Conservation (phyloP, 1,140 invertebrate species). For the Ostrea edulis region DNA sequence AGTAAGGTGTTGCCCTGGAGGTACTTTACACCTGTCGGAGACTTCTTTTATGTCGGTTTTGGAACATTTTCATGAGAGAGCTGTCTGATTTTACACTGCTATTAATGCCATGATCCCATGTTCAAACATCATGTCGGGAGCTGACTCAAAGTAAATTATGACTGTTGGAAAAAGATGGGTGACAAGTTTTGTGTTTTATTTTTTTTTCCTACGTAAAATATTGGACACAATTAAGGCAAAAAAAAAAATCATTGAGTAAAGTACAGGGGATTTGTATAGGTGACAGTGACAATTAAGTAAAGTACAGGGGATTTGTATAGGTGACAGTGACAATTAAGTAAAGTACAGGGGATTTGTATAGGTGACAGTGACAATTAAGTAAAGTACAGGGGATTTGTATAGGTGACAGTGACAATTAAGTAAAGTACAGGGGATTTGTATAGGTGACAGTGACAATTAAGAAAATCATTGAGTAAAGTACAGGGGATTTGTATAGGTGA, state of each 20-base stretch:
- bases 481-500: neutral
- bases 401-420: neutral
- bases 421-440: neutral
- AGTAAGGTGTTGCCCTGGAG: neutral
- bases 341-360: neutral
- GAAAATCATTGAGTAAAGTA: neutral
- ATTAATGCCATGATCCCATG: conserved; percentile 5
- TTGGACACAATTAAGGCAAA: neutral
- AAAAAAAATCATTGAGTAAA: neutral
- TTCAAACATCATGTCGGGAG: conserved; percentile 23
- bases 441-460: no score
- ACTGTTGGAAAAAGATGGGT: neutral
- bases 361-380: neutral
- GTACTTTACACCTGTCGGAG: neutral
- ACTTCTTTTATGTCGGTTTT: neutral
- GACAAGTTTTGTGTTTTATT: neutral
- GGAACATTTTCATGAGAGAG: conserved; percentile 17
- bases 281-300: neutral
- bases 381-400: neutral
- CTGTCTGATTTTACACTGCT: neutral
- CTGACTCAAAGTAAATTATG: conserved; percentile 12
- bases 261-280: neutral
- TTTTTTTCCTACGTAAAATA: conserved; percentile 5
- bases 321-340: neutral
- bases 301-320: neutral